Evolutionary conservation across 2,797 vertebrate genomes (phyloP), one percentile per base, ranked within the genome.

Genomic region (Taeniopygia guttata): DNA sequence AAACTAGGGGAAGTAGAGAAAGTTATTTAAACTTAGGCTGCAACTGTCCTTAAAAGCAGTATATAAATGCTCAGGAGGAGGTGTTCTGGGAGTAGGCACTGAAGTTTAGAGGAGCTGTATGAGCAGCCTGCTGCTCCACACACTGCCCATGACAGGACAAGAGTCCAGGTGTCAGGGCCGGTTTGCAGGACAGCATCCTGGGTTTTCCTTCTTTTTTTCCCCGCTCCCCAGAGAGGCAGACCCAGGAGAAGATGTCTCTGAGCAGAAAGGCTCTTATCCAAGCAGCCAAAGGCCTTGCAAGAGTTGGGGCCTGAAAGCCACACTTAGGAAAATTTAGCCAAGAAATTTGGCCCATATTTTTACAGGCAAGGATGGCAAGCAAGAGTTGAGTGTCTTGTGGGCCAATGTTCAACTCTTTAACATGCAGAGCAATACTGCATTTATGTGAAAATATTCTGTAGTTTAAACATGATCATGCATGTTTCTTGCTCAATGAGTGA

Each of bases 151-250:
- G 10, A 15, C 49, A 63, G 58, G 30, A 18, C 34, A 76, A 21
- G n/a, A 15, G 9, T 17, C 8, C 43, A 36, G 25, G 22, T 4
- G 2, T 26, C 27, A 0, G 2, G 55, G 59, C 21, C 45, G 23
- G 1, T n/a, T 5, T 59, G 19, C 32, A 27, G 14, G 7, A 66
- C 4, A 4, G 11, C 13, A 56, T 42, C 27, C 20, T 21, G 38
- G 7, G 14, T 63, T 46, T 72, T 2, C 4, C 27, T 55, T 54
- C 40, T 8, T 48, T 34, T 46, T 30, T 8, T 18, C 34, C 55
- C 16, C 16, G 6, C 40, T 62, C 17, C 19, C 16, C 2, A 7
- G 29, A 10, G 20, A 69, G 26, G n/a, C 15, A 58, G 21, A 40
- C 11, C 51, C 4, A 4, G 62, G 38, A 60, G 10, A 34, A 18